These are phyloP conservation scores for Cheilosia urbana DNA, from an alignment of 2,888 invertebrate genomes.

Conservation along the genomic window DNA sequence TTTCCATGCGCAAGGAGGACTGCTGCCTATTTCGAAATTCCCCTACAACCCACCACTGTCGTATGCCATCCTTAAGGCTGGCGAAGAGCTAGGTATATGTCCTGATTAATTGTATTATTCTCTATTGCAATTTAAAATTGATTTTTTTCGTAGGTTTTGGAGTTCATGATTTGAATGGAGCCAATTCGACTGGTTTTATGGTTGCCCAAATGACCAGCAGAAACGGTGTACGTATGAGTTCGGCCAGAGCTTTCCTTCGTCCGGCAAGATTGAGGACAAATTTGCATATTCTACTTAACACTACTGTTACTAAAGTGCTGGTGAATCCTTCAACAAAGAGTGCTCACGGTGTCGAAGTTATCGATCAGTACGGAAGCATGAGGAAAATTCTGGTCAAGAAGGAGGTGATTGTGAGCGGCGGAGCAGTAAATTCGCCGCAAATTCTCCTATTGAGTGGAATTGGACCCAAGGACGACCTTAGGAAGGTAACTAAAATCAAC, in stretches of 20 bases:
- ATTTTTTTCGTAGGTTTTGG: slow-evolving; percentile 88
- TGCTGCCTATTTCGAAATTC: slow-evolving; percentile 91
- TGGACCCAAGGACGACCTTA: slow-evolving; percentile 90
- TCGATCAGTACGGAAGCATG: slow-evolving; percentile 83
- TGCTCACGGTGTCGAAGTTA: slow-evolving; percentile 90
- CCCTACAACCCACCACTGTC: slow-evolving; percentile 94
- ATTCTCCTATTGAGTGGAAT: slow-evolving; percentile 95
- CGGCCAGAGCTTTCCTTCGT: slow-evolving; percentile 92
- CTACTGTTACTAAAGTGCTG: slow-evolving; percentile 90
- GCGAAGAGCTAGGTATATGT: slow-evolving; percentile 89
- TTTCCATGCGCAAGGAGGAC: slow-evolving; percentile 91
- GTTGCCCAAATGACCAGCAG: slow-evolving; percentile 95
- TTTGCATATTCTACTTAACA: slow-evolving; percentile 92
- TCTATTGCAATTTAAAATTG: not conserved
- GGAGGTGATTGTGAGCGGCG: slow-evolving; percentile 91
- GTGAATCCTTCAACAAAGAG: slow-evolving; percentile 90
- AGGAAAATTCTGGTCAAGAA: slow-evolving; percentile 90
- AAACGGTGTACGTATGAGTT: slow-evolving; percentile 93
- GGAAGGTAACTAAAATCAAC: slow-evolving; percentile 82
- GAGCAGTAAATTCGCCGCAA: slow-evolving; percentile 97
- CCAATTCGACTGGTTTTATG: slow-evolving; percentile 91
- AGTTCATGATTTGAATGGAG: slow-evolving; percentile 92
- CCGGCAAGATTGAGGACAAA: slow-evolving; percentile 91
- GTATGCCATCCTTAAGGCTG: slow-evolving; percentile 90
- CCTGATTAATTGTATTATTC: not conserved